Evolutionary conservation across 2,113 vertebrate genomes (phyloP).

Genomic region (Antigone vipio): DNA sequence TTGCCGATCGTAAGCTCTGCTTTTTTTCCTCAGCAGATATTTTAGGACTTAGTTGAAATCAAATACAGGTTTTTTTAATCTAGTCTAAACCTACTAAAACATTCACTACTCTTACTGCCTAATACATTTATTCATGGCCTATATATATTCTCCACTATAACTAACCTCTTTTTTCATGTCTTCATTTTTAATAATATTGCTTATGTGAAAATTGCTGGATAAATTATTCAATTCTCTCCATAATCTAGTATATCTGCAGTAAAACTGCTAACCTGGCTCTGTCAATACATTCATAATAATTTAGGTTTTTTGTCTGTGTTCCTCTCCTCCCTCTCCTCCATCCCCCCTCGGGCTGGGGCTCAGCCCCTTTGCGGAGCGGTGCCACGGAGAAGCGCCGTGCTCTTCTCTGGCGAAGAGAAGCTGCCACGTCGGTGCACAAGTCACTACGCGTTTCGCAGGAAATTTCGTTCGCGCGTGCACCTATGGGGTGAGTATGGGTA

Average conservation of each 20-base stretch:
- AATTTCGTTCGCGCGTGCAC: background rate
- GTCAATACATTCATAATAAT: constrained; percentile 58
- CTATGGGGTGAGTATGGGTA: background rate
- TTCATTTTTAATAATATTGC: constrained; percentile 75
- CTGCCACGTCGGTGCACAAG: background rate
- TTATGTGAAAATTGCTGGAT: constrained; percentile 74
- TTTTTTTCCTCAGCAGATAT: background rate
- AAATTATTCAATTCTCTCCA: constrained; percentile 74
- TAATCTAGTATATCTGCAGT: constrained; percentile 57
- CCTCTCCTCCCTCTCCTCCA: background rate
- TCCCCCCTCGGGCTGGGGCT: background rate
- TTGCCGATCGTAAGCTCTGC: background rate
- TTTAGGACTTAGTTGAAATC: constrained; percentile 61
- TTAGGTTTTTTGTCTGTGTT: constrained; percentile 4
- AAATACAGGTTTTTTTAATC: constrained; percentile 34
- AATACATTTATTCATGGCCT: constrained; percentile 71
- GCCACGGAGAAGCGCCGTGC: background rate
- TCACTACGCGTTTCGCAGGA: background rate
- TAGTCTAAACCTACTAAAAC: constrained; percentile 71
- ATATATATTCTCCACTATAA: constrained; percentile 66
- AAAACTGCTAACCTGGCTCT: constrained; percentile 57
- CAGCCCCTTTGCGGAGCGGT: background rate
- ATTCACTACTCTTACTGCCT: constrained; percentile 63
- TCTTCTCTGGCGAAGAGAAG: background rate
- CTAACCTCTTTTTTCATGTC: constrained; percentile 66